Percentiles rank a stretch among this genome's conserved stretches.
Evolutionary conservation across 2,888 invertebrate genomes (phyloP).

Genomic region (Thymelicus lineola): DNA sequence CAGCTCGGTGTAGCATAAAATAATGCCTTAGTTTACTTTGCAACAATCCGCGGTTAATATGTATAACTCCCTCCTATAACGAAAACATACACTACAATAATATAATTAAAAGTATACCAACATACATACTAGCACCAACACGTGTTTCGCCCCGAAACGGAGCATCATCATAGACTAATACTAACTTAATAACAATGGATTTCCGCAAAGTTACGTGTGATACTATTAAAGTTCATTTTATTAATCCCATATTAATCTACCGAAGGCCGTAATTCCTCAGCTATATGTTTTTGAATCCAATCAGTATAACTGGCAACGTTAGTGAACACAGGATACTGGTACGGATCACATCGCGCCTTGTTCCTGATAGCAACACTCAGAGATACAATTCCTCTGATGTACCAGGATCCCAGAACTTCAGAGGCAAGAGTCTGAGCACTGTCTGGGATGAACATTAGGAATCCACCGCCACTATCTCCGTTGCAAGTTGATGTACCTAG

Average conservation of each 20-base stretch:
- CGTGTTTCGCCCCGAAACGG: too few relatives aligned
- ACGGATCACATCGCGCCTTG: slow-evolving; percentile 65
- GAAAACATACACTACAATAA: too few relatives aligned
- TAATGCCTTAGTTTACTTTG: too few relatives aligned
- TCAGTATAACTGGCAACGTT: slow-evolving; percentile 60
- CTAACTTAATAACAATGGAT: too few relatives aligned
- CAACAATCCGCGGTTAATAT: too few relatives aligned
- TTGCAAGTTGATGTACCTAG: slow-evolving; percentile 77
- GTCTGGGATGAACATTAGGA: slow-evolving; percentile 62
- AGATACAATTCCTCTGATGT: slow-evolving; percentile 60
- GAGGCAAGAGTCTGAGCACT: slow-evolving; percentile 38
- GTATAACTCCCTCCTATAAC: too few relatives aligned
- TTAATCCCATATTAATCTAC: neutral
- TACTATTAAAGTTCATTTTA: too few relatives aligned
- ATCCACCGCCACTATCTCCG: slow-evolving; percentile 80
- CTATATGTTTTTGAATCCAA: slow-evolving; percentile 51
- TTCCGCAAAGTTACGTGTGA: too few relatives aligned
- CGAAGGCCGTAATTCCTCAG: neutral
- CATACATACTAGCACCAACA: too few relatives aligned
- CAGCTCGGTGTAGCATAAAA: too few relatives aligned
- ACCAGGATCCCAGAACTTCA: slow-evolving; percentile 53
- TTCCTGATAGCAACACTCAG: slow-evolving; percentile 49
- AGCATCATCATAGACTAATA: too few relatives aligned
- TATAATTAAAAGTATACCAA: too few relatives aligned
- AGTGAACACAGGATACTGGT: slow-evolving; percentile 72